Conservation (phyloP, 1,140 invertebrate species). For the Drosophila varians region DNA sequence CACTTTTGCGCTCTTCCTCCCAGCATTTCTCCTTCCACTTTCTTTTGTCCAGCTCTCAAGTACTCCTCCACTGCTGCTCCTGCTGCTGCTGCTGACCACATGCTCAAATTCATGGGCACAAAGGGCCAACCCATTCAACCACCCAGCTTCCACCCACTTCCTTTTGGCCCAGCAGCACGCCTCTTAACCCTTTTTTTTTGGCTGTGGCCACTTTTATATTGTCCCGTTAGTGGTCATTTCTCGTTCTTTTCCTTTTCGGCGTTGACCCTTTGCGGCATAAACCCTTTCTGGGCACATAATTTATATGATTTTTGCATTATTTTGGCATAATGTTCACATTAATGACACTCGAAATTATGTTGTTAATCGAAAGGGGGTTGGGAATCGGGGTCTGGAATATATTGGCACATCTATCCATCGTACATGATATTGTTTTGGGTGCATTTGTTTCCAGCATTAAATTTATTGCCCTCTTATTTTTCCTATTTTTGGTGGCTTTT, state of each 20-base stretch:
- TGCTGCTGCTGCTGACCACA: conserved; percentile 69
- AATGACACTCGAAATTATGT: conserved; percentile 79
- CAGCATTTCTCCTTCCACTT: not conserved
- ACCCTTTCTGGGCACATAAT: conserved; percentile 59
- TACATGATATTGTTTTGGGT: conserved; percentile 10
- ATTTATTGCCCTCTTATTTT: conserved; percentile 62
- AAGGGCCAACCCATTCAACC: conserved; percentile 29
- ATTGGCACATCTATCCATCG: conserved; percentile 16
- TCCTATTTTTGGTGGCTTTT: conserved; percentile 59
- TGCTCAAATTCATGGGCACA: conserved; percentile 60
- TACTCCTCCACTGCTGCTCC: conserved; percentile 37
- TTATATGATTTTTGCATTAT: conserved; percentile 81
- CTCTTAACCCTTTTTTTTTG: conserved; percentile 57
- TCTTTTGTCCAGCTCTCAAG: conserved; percentile 44
- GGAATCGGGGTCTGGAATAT: conserved; percentile 15
- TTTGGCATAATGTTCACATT: conserved; percentile 79
- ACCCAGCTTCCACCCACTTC: conserved; percentile 25
- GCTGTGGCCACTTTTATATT: conserved; percentile 70
- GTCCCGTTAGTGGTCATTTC: conserved; percentile 67
- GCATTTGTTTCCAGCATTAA: conserved; percentile 43
- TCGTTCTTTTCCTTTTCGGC: conserved; percentile 3
- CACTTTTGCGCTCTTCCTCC: conserved; percentile 10
- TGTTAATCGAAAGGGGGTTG: conserved; percentile 66
- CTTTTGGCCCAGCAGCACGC: conserved; percentile 50
- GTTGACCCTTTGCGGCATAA: conserved; percentile 51